Base-by-base conservation (phyloP, 2,797 vertebrate genomes). In the Loriculus beryllinus region DNA sequence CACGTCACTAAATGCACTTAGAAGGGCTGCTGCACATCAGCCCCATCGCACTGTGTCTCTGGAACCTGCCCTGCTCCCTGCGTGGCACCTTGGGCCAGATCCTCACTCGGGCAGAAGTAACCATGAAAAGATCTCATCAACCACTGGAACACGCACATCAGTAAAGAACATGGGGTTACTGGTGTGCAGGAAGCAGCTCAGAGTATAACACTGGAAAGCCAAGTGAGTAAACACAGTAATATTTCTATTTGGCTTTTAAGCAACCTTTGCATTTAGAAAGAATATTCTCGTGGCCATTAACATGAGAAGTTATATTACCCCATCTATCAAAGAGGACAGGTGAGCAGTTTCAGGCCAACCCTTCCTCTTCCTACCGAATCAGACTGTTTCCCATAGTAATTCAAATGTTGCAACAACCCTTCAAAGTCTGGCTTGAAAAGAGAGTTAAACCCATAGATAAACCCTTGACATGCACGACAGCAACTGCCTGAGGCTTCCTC, bases 401-500 rank as follows among this genome's bases (percentile, higher is more conserved):
- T 65, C 77, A 78, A 87, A 75, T 13, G 25, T 9, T 90, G 64
- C 42, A 86, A 91, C 57, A 9, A 35, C 33, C 56, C 70, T 86
- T 90, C 54, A 52, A 64, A 91, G 57, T 33, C 13, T 69, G 18
- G 9, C 56, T 79, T 75, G 74, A 69, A 93, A 56, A 77, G 45
- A 47, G 85, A 71, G 54, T 15, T 29, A 51, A 75, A 74, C 70
- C 56, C 63, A 72, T 0, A 23, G 39, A 35, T 37, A 70, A 89
- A 86, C 57, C 83, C 64, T 91, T 92, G 92, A 87, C 74, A 52
- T 16, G 26, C 67, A 59, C 0, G 26, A 92, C 83, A 96, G 93
- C 86, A 82, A 89, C 72, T 71, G 93, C 95, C 96, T 79, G 92
- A 91, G 93, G 93, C 83, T 86, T 92, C 96, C 86, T 88, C 92